Conservation (phyloP, 2,797 vertebrate species). For the Calcarius lapponicus region DNA sequence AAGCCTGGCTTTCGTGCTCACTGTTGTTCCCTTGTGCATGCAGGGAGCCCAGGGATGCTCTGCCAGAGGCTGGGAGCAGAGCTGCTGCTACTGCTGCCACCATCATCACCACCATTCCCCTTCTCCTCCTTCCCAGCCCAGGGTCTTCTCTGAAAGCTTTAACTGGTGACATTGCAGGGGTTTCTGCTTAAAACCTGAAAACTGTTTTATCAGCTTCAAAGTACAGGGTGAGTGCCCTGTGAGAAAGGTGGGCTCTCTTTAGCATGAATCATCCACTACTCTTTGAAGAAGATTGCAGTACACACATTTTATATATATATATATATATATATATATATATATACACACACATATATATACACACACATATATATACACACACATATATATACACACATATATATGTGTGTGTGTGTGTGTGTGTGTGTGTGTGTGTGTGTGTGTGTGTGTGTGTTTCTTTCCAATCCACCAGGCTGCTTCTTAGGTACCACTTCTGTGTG, state of each 20-base stretch:
- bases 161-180: not conserved
- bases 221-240: not conserved
- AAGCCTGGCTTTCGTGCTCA: not conserved
- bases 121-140: not conserved
- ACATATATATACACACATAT: too few relatives aligned
- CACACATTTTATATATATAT: not conserved
- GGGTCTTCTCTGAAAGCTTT: not conserved
- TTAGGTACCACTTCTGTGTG: not conserved
- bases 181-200: not conserved
- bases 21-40: not conserved
- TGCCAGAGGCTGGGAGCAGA: not conserved
- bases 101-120: accelerated
- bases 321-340: too few relatives aligned
- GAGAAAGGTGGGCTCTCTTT: not conserved
- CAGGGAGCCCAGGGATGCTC: not conserved
- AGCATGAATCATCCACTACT: not conserved
- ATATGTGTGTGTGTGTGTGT: too few relatives aligned
- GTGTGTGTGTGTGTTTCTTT: not conserved
- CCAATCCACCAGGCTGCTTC: not conserved
- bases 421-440: not conserved
- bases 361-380: too few relatives aligned
- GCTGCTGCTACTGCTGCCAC: not conserved
- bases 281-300: not conserved
- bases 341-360: too few relatives aligned
- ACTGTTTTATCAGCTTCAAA: not conserved